Conservation (phyloP, 2,888 invertebrate genomes). For the Altica lythri region DNA sequence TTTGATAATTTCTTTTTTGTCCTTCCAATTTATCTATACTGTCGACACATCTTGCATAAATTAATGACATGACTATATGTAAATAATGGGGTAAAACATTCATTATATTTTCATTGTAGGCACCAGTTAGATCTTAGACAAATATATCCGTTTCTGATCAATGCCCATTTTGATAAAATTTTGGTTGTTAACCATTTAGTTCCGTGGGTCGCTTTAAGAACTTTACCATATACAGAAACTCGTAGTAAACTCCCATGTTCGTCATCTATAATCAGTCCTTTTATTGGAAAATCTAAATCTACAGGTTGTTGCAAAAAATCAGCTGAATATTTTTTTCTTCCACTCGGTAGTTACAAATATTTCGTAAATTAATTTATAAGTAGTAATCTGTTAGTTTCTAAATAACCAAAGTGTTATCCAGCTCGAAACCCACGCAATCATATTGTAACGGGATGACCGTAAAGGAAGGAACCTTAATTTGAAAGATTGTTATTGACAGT, state of each 20-base stretch:
- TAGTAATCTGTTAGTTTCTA: slow-evolving; percentile 70
- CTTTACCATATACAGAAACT: slow-evolving; percentile 64
- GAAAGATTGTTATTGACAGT: too few species aligned
- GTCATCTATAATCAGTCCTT: slow-evolving; percentile 72
- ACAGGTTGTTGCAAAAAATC: slow-evolving; percentile 60
- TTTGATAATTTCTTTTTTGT: slow-evolving; percentile 64
- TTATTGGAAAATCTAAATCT: slow-evolving; percentile 68
- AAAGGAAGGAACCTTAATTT: too few species aligned
- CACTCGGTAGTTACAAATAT: slow-evolving; percentile 66
- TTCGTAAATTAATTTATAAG: slow-evolving; percentile 65
- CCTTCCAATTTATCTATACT: slow-evolving; percentile 57
- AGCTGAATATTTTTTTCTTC: slow-evolving; percentile 61
- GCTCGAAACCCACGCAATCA: slow-evolving; percentile 74
- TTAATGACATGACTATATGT: slow-evolving; percentile 68
- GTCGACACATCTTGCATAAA: slow-evolving; percentile 71
- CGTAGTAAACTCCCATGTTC: slow-evolving; percentile 65
- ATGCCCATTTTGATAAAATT: slow-evolving; percentile 64
- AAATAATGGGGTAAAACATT: slow-evolving; percentile 74
- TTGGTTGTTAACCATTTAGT: slow-evolving; percentile 62
- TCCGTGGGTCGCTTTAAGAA: slow-evolving; percentile 71
- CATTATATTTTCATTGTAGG: slow-evolving; percentile 62
- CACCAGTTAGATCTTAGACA: slow-evolving; percentile 62
- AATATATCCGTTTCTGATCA: slow-evolving; percentile 64
- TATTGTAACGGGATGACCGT: too few species aligned
- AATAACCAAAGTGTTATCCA: slow-evolving; percentile 73